Percentiles rank a stretch among this genome's conserved stretches.
Evolutionary conservation across 2,888 invertebrate genomes (phyloP).

Genomic region (Phaedon cochleariae): DNA sequence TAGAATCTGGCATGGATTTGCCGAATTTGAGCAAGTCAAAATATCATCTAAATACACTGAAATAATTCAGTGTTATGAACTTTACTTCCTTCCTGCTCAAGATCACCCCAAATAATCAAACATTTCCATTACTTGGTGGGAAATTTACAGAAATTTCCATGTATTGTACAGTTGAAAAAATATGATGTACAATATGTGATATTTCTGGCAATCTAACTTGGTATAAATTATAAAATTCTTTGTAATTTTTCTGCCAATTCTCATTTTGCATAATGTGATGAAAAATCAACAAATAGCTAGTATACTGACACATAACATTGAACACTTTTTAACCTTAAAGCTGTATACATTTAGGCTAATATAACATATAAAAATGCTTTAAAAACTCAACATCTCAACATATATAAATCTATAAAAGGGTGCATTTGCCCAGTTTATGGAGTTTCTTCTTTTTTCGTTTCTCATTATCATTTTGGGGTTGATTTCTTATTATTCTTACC

Average conservation of each 20-base stretch:
- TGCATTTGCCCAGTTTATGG: slow-evolving; percentile 53
- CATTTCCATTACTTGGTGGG: too few relatives aligned
- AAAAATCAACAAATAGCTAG: slow-evolving; percentile 19
- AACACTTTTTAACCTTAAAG: slow-evolving; percentile 47
- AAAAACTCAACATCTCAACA: slow-evolving; percentile 30
- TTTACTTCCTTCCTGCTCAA: too few relatives aligned
- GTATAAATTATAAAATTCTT: too few relatives aligned
- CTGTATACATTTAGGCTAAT: slow-evolving; percentile 42
- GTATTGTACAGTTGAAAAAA: too few relatives aligned
- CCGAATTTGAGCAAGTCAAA: too few relatives aligned
- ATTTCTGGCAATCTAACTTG: too few relatives aligned
- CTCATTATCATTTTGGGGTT: slow-evolving; percentile 74
- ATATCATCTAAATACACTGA: too few relatives aligned
- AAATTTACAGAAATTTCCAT: too few relatives aligned
- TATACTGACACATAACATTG: slow-evolving; percentile 44
- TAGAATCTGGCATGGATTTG: too few relatives aligned
- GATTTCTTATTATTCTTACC: slow-evolving; percentile 80
- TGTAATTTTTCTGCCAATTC: background rate
- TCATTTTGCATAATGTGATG: background rate
- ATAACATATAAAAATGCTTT: slow-evolving; percentile 40
- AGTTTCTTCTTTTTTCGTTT: slow-evolving; percentile 71
- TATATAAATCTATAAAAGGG: slow-evolving; percentile 41
- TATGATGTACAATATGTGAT: too few relatives aligned
- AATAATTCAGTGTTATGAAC: too few relatives aligned
- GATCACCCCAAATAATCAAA: too few relatives aligned